Percentiles rank a stretch among this genome's conserved stretches.
phyloP scores from a whole-genome alignment of 2,888 invertebrate genomes.

The Hoplodrina ambigua region DNA sequence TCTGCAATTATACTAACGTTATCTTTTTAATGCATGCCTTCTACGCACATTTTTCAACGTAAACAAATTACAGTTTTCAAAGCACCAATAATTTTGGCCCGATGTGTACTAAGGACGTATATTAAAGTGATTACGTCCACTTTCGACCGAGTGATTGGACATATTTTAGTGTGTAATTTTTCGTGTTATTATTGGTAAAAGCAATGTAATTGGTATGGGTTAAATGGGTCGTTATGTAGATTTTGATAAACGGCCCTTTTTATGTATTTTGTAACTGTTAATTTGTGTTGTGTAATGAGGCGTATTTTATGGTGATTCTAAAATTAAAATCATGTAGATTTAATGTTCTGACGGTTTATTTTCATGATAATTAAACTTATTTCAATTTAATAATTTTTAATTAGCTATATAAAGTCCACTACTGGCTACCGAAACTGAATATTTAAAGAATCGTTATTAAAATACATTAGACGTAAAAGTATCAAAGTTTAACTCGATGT shows the following conservation, averaged over 20 bases:
- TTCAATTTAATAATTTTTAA: too few species aligned
- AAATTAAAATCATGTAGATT: neutral
- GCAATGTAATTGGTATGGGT: slow-evolving; percentile 76
- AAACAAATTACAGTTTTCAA: slow-evolving; percentile 85
- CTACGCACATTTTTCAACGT: slow-evolving; percentile 67
- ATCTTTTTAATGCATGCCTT: slow-evolving; percentile 65
- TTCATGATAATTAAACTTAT: too few species aligned
- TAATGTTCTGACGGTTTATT: too few species aligned
- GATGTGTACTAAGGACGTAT: slow-evolving; percentile 78
- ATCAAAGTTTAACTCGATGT: neutral
- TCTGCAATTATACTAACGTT: slow-evolving; percentile 62
- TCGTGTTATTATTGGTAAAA: slow-evolving; percentile 83
- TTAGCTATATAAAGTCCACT: too few species aligned
- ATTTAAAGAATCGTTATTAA: too few species aligned
- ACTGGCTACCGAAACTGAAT: too few species aligned
- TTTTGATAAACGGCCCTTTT: slow-evolving; percentile 49
- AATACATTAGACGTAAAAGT: too few species aligned
- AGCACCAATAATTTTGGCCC: slow-evolving; percentile 80
- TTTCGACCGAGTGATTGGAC: slow-evolving; percentile 84
- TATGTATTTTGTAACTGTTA: slow-evolving; percentile 27
- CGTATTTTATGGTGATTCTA: neutral
- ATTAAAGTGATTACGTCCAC: slow-evolving; percentile 85
- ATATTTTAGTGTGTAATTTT: slow-evolving; percentile 83
- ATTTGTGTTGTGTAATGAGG: slow-evolving; percentile 22
- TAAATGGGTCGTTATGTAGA: slow-evolving; percentile 61